phyloP scores from a whole-genome alignment of 2,113 vertebrate species.

The Morphnarchus princeps region DNA sequence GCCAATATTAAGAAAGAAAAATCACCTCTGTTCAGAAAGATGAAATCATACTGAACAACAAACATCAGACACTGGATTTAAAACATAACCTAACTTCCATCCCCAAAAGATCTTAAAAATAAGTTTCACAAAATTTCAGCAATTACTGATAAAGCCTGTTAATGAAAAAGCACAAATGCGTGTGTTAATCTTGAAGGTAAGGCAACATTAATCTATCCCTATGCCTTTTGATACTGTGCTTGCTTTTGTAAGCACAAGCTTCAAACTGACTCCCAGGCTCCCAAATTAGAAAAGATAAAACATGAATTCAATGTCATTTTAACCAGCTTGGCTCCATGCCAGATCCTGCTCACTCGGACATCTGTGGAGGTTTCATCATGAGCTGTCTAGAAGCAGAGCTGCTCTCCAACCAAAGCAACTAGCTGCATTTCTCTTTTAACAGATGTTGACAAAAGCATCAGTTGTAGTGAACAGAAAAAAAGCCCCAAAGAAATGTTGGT shows the following conservation, averaged over 20 bases:
- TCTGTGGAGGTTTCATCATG: not conserved
- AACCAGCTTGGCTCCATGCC: not conserved
- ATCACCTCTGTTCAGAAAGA: not conserved
- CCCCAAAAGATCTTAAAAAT: not conserved
- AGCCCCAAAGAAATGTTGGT: not conserved
- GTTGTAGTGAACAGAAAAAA: not conserved
- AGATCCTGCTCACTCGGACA: not conserved
- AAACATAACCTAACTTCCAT: not conserved
- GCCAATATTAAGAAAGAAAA: not conserved
- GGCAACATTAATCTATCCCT: not conserved
- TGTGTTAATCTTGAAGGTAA: not conserved
- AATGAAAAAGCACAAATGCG: not conserved
- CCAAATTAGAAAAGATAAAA: not conserved
- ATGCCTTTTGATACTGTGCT: not conserved
- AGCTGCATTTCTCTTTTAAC: not conserved
- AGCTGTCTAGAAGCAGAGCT: not conserved
- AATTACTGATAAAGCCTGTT: not conserved
- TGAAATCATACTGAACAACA: not conserved
- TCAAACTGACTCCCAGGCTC: not conserved
- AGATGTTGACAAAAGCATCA: not conserved
- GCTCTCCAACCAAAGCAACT: not conserved
- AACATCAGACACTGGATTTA: not conserved
- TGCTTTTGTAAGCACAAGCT: not conserved
- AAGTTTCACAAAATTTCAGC: not conserved
- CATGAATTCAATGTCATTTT: not conserved